A percentile compares a stretch with the other conserved stretches of the same genome.
phyloP scores from a whole-genome alignment of 1,140 invertebrate genomes.

The Palaemon carinicauda region DNA sequence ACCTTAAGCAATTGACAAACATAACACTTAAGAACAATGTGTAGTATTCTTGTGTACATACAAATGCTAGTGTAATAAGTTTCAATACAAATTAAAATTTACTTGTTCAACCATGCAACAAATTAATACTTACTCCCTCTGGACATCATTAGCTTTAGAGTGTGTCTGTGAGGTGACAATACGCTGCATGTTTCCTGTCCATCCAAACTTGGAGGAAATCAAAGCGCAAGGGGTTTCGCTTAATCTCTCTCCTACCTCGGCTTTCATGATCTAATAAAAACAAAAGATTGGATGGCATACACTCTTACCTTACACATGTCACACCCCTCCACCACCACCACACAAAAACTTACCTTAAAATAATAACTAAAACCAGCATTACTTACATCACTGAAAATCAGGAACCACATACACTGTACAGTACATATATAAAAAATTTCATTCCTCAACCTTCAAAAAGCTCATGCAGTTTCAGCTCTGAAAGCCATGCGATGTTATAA shows the following conservation, averaged over 20 bases:
- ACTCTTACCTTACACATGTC: not conserved
- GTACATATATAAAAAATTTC: no score
- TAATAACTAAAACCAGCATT: no score
- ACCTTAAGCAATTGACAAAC: no score
- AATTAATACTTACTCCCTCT: slow-evolving; percentile 65
- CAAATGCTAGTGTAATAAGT: no score
- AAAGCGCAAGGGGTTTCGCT: slow-evolving; percentile 74
- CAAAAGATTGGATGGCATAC: not conserved
- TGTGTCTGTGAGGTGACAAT: slow-evolving; percentile 77
- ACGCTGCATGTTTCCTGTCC: slow-evolving; percentile 79
- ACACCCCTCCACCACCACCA: not conserved
- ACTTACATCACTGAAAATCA: no score
- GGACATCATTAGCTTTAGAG: slow-evolving; percentile 73
- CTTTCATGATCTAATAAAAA: slow-evolving; percentile 70
- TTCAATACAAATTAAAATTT: no score
- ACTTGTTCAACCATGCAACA: slow-evolving; percentile 60
- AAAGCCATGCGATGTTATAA: not conserved
- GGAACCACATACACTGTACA: no score
- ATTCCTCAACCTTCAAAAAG: no score
- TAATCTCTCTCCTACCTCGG: slow-evolving; percentile 72
- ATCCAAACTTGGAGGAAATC: slow-evolving; percentile 74
- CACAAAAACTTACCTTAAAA: not conserved
- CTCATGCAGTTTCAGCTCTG: no score
- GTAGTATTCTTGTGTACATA: no score
- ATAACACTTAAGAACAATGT: no score